Evolutionary conservation across 1,140 invertebrate species (phyloP), one percentile per base, ranked within the genome.

Genomic region (Drosophila parvula): DNA sequence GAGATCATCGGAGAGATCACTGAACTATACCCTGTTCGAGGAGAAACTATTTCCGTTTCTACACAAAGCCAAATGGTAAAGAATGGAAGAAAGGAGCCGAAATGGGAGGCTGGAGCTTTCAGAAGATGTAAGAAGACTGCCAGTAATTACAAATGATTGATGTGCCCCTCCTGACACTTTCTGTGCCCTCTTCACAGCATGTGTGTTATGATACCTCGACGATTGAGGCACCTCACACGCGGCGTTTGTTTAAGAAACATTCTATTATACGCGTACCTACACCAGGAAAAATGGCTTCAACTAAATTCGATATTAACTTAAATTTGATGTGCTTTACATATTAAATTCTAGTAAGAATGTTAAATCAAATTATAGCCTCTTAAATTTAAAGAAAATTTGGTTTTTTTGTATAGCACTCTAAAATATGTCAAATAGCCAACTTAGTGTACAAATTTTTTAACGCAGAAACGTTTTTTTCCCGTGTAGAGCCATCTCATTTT

Each of bases 81-180:
- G 57, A 62, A 40, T 53, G 38, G 34, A 58, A 57, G 34, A 75
- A 75, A 71, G 65, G 41, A 78, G 65, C 53, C 47, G 55, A 67
- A 67, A 58, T 43, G 27, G 34, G 56, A 64, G 47, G 58, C 60
- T 30, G 50, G 41, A 51, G 60, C 55, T 60, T 16, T 40, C 50
- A 12, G 27, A 32, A 43, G 41, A 71, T 32, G 41, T 45, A 61
- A 77, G 60, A 84, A 43, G 71, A 36, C 41, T 78, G 61, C 64
- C 62, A 71, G 70, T 88, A 86, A 86, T 86, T 88, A 88, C 83
- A 86, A 64, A 88, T 86, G 82, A 86, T 86, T 86, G 82, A 86
- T 86, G 79, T 83, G 36, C 75, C 74, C 74, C 55, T 34, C 80
- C 56, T 65, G 75, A 59, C 53, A 76, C 50, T 70, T 71, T 70